Conservation (phyloP, 2,888 invertebrate species). For the Homarus gammarus region DNA sequence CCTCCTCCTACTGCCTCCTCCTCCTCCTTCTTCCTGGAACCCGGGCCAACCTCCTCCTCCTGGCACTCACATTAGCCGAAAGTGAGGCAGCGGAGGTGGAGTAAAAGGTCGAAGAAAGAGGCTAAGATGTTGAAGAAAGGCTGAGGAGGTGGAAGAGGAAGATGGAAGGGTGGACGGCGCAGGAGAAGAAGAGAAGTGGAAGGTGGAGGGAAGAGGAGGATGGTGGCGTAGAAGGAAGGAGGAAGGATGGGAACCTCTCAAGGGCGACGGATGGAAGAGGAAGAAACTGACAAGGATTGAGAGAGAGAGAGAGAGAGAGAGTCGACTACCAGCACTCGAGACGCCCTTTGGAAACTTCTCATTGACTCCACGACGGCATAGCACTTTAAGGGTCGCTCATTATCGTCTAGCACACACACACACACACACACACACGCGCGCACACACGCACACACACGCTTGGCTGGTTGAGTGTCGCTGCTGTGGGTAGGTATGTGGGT, state of each 20-base stretch:
- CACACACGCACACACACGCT: neutral
- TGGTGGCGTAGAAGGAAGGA: neutral
- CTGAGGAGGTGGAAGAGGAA: too few species aligned
- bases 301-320: slow-evolving; percentile 31
- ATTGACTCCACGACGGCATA: neutral
- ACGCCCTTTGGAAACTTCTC: neutral
- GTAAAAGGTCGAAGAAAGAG: too few species aligned
- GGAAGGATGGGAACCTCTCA: neutral
- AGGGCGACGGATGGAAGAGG: neutral
- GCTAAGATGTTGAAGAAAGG: too few species aligned
- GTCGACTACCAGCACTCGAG: neutral
- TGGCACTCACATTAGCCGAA: slow-evolving; percentile 14
- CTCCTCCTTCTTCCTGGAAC: neutral
- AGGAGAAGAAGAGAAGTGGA: too few species aligned
- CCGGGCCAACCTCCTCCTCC: slow-evolving; percentile 10
- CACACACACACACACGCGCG: slow-evolving; percentile 4
- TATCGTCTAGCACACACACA: slow-evolving; percentile 9
- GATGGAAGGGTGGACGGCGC: too few species aligned
- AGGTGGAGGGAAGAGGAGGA: neutral
- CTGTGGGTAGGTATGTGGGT: too few species aligned
- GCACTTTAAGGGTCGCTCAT: slow-evolving; percentile 5
- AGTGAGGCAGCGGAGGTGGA: slow-evolving; percentile 19
- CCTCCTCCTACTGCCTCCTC: neutral
- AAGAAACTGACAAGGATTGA: neutral
- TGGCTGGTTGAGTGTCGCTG: too few species aligned